Percentiles rank a stretch among this genome's conserved stretches.
Conservation (phyloP, 2,797 vertebrate genomes). For the Megalops cyprinoides region DNA sequence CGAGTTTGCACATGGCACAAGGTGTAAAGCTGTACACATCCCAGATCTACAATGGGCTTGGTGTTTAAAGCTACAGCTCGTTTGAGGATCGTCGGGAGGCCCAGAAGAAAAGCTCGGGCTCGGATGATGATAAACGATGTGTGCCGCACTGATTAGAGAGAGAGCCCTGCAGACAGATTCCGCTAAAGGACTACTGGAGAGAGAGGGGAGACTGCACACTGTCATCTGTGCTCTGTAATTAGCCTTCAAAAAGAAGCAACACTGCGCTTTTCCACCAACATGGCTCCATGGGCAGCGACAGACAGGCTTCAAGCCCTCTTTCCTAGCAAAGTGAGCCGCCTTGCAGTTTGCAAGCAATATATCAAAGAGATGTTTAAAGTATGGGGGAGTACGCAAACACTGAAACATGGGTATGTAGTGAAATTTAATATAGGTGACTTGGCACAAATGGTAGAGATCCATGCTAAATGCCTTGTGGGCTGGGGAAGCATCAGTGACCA, state of each 20-base stretch:
- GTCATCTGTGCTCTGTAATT: slow-evolving; percentile 48
- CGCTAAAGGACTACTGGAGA: neutral
- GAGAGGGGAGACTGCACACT: slow-evolving; percentile 9
- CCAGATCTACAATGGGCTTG: neutral
- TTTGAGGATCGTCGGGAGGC: slow-evolving; percentile 39
- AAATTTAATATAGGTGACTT: too few relatives aligned
- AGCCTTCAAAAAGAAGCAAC: slow-evolving; percentile 38
- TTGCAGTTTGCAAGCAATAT: slow-evolving; percentile 19
- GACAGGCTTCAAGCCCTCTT: slow-evolving; percentile 24
- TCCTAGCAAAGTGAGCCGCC: slow-evolving; percentile 18
- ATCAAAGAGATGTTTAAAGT: too few relatives aligned
- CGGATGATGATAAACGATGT: slow-evolving; percentile 51
- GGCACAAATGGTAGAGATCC: too few relatives aligned
- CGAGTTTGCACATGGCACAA: slow-evolving; percentile 28
- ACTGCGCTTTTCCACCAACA: slow-evolving; percentile 23
- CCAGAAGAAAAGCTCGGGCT: slow-evolving; percentile 34
- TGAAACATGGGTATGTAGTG: too few relatives aligned
- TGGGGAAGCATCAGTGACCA: too few relatives aligned
- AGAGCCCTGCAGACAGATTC: neutral
- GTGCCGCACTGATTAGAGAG: slow-evolving; percentile 43
- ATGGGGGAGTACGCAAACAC: too few relatives aligned
- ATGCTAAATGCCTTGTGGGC: too few relatives aligned
- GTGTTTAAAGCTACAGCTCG: slow-evolving; percentile 35
- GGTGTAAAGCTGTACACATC: neutral
- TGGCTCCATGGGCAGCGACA: slow-evolving; percentile 26